A percentile compares a stretch with the other conserved stretches of the same genome.
These are phyloP conservation scores for Prionailurus bengalensis DNA, from an alignment of 2,113 vertebrate genomes.

Conservation along the genomic window DNA sequence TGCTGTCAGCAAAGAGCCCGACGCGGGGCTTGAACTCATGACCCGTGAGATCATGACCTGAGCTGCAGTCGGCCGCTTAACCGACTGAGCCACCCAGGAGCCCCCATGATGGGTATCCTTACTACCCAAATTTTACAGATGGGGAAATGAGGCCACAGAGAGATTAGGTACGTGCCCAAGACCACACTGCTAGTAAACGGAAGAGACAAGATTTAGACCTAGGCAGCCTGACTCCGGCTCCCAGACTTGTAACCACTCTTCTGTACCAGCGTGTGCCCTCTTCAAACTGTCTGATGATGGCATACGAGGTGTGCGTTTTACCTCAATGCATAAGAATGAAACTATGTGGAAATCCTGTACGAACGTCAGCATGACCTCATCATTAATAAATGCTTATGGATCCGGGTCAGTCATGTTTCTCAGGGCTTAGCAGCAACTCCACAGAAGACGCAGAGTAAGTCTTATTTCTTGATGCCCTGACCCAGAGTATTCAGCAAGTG, in stretches of 20 bases:
- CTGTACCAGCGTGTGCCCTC: not conserved
- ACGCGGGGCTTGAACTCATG: too few species aligned
- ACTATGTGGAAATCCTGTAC: conserved; percentile 31
- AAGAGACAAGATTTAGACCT: not conserved
- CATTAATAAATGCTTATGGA: not conserved
- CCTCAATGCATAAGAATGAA: not conserved
- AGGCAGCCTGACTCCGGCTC: not conserved
- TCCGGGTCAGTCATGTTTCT: conserved; percentile 23
- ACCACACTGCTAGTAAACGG: not conserved
- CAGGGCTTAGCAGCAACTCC: not conserved
- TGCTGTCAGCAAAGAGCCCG: too few species aligned
- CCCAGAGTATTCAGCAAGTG: not conserved
- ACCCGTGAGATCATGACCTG: too few species aligned
- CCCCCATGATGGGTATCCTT: not conserved
- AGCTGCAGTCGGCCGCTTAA: too few species aligned
- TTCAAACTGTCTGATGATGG: not conserved
- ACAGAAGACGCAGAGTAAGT: not conserved
- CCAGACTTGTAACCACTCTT: not conserved
- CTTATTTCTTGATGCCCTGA: not conserved
- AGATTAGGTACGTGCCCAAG: not conserved
- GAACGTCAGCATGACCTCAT: conserved; percentile 40
- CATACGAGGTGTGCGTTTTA: not conserved
- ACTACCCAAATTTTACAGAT: not conserved
- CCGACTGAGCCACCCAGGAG: too few species aligned
- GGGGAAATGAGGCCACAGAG: not conserved